Evolutionary conservation across 1,140 invertebrate genomes (phyloP).

Genomic region (Camponotus floridanus): DNA sequence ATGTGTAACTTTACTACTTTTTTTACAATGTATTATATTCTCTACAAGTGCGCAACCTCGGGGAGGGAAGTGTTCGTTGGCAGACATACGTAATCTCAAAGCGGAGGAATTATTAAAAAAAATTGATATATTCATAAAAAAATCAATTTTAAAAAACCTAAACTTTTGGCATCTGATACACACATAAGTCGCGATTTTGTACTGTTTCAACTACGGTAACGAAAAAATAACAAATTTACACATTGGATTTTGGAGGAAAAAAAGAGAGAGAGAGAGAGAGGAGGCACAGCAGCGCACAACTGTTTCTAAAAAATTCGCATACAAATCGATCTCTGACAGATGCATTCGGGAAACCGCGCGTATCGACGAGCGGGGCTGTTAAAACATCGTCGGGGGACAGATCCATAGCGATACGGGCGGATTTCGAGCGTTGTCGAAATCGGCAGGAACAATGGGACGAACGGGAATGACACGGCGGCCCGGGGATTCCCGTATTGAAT

Average conservation of each 20-base stretch:
- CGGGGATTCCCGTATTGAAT: slow-evolving; percentile 27
- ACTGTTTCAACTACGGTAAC: too few relatives aligned
- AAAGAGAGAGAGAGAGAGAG: background rate
- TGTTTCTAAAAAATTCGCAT: slow-evolving; percentile 39
- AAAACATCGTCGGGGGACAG: slow-evolving; percentile 55
- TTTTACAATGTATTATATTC: too few relatives aligned
- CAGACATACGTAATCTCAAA: background rate
- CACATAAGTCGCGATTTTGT: too few relatives aligned
- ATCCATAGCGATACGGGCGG: slow-evolving; percentile 41
- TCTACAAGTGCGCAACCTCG: slow-evolving; percentile 62
- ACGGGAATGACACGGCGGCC: slow-evolving; percentile 51
- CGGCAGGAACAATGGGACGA: slow-evolving; percentile 50
- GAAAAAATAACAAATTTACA: slow-evolving; percentile 43
- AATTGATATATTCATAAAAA: too few relatives aligned
- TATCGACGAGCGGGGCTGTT: slow-evolving; percentile 31
- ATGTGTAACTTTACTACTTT: too few relatives aligned
- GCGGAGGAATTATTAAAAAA: too few relatives aligned
- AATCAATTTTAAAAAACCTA: too few relatives aligned
- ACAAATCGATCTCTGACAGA: slow-evolving; percentile 50
- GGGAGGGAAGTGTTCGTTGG: background rate
- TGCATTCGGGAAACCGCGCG: slow-evolving; percentile 34
- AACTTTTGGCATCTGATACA: too few relatives aligned
- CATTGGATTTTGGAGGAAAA: slow-evolving; percentile 13
- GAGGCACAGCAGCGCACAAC: slow-evolving; percentile 19
- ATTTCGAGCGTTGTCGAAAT: slow-evolving; percentile 46